Base-by-base conservation (phyloP, 2,888 invertebrate species). In the Harpalus rubripes region DNA sequence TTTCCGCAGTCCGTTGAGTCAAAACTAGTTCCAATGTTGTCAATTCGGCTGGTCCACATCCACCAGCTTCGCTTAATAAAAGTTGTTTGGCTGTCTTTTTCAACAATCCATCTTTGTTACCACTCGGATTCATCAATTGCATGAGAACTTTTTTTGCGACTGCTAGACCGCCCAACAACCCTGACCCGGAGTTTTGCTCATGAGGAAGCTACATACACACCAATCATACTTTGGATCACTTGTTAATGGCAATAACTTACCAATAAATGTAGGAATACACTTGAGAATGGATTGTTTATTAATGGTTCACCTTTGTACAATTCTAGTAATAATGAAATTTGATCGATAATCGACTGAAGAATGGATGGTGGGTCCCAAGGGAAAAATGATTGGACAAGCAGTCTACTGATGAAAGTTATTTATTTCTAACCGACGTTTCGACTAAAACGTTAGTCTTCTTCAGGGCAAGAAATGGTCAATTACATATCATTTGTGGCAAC, bases 271-370 rank as follows among this genome's bases (percentile, higher is more conserved):
- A 95, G 92, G 89, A 96, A 95, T 44, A 95, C 94, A 86, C 94
- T 92, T 6, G 94, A 94, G 90, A 96, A 96, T 22, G 96, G 96
- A 87, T 95, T 95, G 63, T 93, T 92, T 61, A 93, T 92, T 52
- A 95, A 91, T 0, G 94, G 92, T 87, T 96, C 96, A 10, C 93
- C 93, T 88, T 93, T 92, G 90, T 95, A 96, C 88, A 96, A 92
- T 89, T 96, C 95, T 90, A 94, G 93, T 8, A 96, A 91, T 65
- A 96, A 90, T 74, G 94, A n/a, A n/a, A n/a, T n/a, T n/a, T n/a
- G n/a, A n/a, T n/a, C n/a, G n/a, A n/a, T n/a, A n/a, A n/a, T n/a
- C n/a, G n/a, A n/a, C n/a, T n/a, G n/a, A n/a, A n/a, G n/a, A n/a
- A n/a, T n/a, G n/a, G n/a, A n/a, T n/a, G n/a, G n/a, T n/a, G n/a